phyloP scores from a whole-genome alignment of 1,140 invertebrate species.

The Scaptomyza graminum region DNA sequence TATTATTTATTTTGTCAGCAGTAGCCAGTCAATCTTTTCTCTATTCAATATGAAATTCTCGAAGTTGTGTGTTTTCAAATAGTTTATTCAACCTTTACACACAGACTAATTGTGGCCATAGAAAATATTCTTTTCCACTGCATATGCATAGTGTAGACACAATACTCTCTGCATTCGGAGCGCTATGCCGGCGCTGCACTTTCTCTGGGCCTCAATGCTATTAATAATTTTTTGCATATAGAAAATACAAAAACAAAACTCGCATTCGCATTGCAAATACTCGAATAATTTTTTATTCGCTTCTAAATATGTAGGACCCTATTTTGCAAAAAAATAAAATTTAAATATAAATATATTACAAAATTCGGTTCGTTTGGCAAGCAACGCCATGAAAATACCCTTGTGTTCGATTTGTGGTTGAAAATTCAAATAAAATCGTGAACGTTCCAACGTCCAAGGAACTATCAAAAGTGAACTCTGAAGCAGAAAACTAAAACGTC shows the following conservation, averaged over 20 bases:
- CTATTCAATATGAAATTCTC: neutral
- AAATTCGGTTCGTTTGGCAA: neutral
- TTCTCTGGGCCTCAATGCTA: conserved; percentile 47
- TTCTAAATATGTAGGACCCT: conserved; percentile 30
- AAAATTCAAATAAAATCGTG: no score
- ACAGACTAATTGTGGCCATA: conserved; percentile 49
- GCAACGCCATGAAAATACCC: neutral
- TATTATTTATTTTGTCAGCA: neutral
- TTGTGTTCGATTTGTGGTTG: neutral
- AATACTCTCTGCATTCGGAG: conserved; percentile 15
- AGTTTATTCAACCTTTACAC: conserved; percentile 44
- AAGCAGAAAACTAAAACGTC: no score
- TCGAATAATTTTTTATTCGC: conserved; percentile 41
- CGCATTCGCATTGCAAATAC: conserved; percentile 22
- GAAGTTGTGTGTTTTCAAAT: conserved; percentile 14
- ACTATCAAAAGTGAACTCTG: no score
- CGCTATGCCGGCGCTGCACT: conserved; percentile 3
- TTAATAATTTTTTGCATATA: conserved; percentile 31
- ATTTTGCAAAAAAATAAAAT: conserved; percentile 5
- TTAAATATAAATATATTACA: neutral
- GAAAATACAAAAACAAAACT: neutral
- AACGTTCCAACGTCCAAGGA: no score
- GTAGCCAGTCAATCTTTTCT: neutral
- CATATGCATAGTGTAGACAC: conserved; percentile 27
- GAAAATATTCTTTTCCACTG: conserved; percentile 25